Conservation (phyloP, 64 coral and sea anemone species). For the Pocillopora damicornis region DNA sequence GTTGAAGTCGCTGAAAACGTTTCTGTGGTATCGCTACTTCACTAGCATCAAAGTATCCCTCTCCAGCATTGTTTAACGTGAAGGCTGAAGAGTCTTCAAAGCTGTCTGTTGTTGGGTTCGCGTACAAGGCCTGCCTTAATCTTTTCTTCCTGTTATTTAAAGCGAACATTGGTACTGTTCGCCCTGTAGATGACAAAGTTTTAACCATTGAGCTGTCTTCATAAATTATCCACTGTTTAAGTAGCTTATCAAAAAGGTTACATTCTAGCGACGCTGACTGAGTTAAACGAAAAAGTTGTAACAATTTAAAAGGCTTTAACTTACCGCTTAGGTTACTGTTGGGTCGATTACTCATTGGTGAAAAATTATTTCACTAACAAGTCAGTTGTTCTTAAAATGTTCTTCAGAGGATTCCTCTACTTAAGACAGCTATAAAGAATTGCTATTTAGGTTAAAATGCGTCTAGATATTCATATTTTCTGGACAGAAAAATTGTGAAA, state of each 20-base stretch:
- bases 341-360: slow-evolving; percentile 2
- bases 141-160: slow-evolving; percentile 52
- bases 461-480: no score
- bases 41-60: not conserved
- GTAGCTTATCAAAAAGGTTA: not conserved
- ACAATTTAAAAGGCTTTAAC: not conserved
- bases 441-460: no score
- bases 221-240: not conserved
- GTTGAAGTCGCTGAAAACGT: slow-evolving; percentile 3
- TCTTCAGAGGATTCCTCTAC: no score
- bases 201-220: not conserved
- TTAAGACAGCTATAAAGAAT: no score
- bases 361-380: no score
- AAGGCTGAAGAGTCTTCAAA: not conserved
- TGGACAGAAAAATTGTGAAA: no score
- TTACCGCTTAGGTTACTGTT: slow-evolving; percentile 19
- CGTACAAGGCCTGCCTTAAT: slow-evolving; percentile 60
- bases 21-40: not conserved
- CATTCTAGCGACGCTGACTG: not conserved
- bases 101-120: slow-evolving; percentile 41
- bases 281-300: not conserved
- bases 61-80: not conserved
- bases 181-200: not conserved
- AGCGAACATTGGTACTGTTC: slow-evolving; percentile 56
- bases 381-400: no score